Percentiles rank a stretch among this genome's conserved stretches.
These are phyloP conservation scores for Drosophila emarginata DNA, from an alignment of 2,888 invertebrate genomes.

Conservation along the genomic window DNA sequence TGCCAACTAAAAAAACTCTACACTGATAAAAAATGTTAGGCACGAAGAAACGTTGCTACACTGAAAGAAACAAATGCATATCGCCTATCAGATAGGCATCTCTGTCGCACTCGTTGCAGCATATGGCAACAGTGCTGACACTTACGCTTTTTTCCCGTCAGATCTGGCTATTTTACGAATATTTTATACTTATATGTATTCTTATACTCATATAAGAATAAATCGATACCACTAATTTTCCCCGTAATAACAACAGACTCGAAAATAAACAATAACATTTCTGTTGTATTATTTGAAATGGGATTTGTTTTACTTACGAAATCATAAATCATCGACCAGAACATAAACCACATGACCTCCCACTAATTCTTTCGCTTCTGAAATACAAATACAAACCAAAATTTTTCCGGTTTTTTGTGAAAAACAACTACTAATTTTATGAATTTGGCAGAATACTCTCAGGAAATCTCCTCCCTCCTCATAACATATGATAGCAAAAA, in stretches of 20 bases:
- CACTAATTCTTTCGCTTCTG: constrained; percentile 10
- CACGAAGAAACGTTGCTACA: no score
- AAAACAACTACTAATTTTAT: constrained; percentile 11
- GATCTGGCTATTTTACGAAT: no score
- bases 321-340: not conserved
- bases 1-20: constrained; percentile 65
- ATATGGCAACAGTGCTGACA: no score
- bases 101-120: no score
- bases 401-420: not conserved
- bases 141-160: no score
- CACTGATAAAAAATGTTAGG: no score
- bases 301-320: constrained; percentile 18
- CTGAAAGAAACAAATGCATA: not conserved
- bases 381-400: constrained; percentile 1
- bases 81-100: not conserved
- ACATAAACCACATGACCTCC: not conserved
- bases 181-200: no score
- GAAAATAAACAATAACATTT: not conserved
- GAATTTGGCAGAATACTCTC: constrained; percentile 40
- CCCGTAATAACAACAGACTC: not conserved
- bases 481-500: constrained; percentile 86
- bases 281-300: not conserved
- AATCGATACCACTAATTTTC: not conserved
- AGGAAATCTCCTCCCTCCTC: constrained; percentile 40
- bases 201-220: no score